These are phyloP conservation scores for Phortica magna DNA, from an alignment of 2,888 invertebrate species.

Conservation along the genomic window DNA sequence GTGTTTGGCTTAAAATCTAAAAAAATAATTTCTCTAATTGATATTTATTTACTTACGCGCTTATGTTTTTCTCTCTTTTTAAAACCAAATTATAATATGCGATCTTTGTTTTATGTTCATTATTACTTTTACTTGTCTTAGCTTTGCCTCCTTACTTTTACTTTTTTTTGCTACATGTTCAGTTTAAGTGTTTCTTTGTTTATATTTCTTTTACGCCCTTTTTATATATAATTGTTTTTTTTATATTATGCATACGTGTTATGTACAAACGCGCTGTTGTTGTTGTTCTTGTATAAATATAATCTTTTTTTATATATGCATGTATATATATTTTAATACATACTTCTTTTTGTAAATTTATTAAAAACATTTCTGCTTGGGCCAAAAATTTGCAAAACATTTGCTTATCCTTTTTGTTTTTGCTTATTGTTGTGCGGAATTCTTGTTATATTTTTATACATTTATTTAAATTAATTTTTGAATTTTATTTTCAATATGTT, in stretches of 20 bases:
- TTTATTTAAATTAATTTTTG: conserved; percentile 45
- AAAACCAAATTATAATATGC: conserved; percentile 1
- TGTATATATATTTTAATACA: not conserved
- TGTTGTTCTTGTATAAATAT: conserved; percentile 12
- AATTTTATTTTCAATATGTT: conserved; percentile 39
- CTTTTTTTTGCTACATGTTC: not conserved
- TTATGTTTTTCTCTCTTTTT: conserved; percentile 25
- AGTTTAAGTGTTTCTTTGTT: not conserved
- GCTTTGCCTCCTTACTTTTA: not conserved
- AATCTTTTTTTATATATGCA: not conserved
- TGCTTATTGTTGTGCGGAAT: not conserved
- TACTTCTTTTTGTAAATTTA: not conserved
- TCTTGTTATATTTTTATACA: conserved; percentile 34
- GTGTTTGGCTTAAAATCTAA: conserved; percentile 11
- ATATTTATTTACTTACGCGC: conserved; percentile 21
- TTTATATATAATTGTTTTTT: not conserved
- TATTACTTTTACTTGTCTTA: not conserved
- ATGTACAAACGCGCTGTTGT: not conserved
- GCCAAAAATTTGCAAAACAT: conserved; percentile 10
- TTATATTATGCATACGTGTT: not conserved
- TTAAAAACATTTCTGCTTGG: conserved; percentile 12
- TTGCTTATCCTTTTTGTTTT: conserved; percentile 11
- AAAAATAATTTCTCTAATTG: conserved; percentile 39
- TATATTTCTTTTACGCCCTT: not conserved
- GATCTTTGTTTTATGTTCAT: not conserved